Percentiles rank a stretch among this genome's conserved stretches.
Evolutionary conservation across 2,888 invertebrate genomes (phyloP).

Genomic region (Drosophila yooni): DNA sequence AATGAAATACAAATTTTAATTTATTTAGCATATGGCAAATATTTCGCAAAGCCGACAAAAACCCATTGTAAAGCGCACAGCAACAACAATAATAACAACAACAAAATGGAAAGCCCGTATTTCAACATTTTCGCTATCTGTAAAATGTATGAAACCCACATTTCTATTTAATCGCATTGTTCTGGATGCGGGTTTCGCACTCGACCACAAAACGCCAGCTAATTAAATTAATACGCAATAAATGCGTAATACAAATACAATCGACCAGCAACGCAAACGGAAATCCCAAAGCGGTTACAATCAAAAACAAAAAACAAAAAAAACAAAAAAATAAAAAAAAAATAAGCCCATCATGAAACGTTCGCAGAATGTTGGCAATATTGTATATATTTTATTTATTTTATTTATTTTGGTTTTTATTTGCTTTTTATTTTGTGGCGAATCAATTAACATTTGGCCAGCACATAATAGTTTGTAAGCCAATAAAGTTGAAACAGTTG

Average conservation of each 20-base stretch:
- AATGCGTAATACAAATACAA: conserved; percentile 54
- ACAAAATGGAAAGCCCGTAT: conserved; percentile 46
- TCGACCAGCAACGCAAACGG: conserved; percentile 14
- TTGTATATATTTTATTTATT: conserved; percentile 12
- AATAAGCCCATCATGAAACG: conserved; percentile 4
- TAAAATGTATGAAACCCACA: conserved; percentile 38
- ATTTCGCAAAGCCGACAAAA: conserved; percentile 54
- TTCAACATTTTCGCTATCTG: conserved; percentile 49
- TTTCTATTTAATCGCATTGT: conserved; percentile 65
- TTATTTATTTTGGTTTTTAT: conserved; percentile 24
- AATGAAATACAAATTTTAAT: conserved; percentile 66
- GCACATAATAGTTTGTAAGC: conserved; percentile 55
- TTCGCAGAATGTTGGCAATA: conserved; percentile 19
- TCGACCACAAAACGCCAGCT: conserved; percentile 72
- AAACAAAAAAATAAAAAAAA: not conserved
- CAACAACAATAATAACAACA: conserved; percentile 30
- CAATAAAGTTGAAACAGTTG: conserved; percentile 52
- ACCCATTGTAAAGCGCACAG: conserved; percentile 37
- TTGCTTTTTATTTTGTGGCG: conserved; percentile 33
- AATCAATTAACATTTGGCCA: conserved; percentile 63
- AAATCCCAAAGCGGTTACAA: conserved; percentile 20
- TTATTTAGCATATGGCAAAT: conserved; percentile 70
- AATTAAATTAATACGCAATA: conserved; percentile 76
- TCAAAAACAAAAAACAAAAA: not conserved
- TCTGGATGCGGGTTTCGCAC: conserved; percentile 33